Evolutionary conservation across 2,797 vertebrate species (phyloP).

Genomic region (Sebastes trivittatus): DNA sequence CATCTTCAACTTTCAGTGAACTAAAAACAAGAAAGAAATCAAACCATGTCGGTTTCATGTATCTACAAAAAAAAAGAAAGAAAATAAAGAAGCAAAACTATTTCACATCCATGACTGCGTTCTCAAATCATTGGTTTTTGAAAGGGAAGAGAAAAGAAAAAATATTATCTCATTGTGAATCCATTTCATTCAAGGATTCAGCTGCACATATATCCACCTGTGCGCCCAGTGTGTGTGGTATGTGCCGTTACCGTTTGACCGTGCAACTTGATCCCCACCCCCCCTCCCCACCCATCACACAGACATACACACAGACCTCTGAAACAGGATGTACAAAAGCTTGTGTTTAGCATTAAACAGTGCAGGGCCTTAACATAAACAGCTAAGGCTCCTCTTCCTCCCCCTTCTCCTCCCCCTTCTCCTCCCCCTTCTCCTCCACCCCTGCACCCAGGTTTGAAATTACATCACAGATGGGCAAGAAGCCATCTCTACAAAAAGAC

Average conservation of each 20-base stretch:
- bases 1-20: slow-evolving; percentile 74
- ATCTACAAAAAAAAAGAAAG: slow-evolving; percentile 67
- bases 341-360: slow-evolving; percentile 80
- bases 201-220: slow-evolving; percentile 61
- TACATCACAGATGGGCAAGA: slow-evolving; percentile 37
- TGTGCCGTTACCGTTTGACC: slow-evolving; percentile 51
- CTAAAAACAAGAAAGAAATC: slow-evolving; percentile 56
- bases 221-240: slow-evolving; percentile 60
- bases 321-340: slow-evolving; percentile 80
- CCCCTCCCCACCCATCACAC: slow-evolving; percentile 14
- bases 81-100: slow-evolving; percentile 49
- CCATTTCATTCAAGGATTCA: slow-evolving; percentile 37
- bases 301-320: slow-evolving; percentile 58
- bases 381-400: slow-evolving; percentile 51
- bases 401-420: background rate
- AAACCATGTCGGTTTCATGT: slow-evolving; percentile 59
- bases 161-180: slow-evolving; percentile 39
- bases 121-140: slow-evolving; percentile 69
- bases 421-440: background rate
- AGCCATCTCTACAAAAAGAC: slow-evolving; percentile 50
- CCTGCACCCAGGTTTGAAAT: slow-evolving; percentile 53
- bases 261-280: slow-evolving; percentile 27
- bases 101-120: slow-evolving; percentile 74
- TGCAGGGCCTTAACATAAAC: slow-evolving; percentile 72
- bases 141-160: slow-evolving; percentile 46